Conservation (phyloP, 2,797 vertebrate species). For the Diplodus sargus region DNA sequence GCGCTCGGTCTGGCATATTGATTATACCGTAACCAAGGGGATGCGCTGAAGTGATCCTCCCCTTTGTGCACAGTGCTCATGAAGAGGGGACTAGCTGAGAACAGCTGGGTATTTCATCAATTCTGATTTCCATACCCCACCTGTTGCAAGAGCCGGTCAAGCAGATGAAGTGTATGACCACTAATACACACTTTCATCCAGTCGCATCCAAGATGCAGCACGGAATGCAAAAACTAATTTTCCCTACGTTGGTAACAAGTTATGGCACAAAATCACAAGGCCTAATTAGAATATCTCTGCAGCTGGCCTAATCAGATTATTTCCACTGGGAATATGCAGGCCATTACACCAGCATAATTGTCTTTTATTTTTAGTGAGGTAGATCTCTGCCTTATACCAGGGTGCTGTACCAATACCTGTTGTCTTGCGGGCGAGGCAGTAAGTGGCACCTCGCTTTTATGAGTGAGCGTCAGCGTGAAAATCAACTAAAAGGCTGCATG, state of each 20-base stretch:
- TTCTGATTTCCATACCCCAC: neutral
- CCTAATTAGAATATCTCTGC: conserved; percentile 82
- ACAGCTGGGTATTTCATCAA: conserved; percentile 1
- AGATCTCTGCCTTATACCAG: conserved; percentile 74
- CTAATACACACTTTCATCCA: neutral
- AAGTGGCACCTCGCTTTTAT: conserved; percentile 9
- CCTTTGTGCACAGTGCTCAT: conserved; percentile 13
- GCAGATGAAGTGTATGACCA: neutral
- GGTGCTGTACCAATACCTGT: conserved; percentile 50
- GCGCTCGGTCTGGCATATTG: conserved; percentile 39
- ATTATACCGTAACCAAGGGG: conserved; percentile 69
- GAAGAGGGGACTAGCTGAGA: conserved; percentile 11
- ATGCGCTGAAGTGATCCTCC: conserved; percentile 48
- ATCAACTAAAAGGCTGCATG: neutral
- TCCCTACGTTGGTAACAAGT: conserved; percentile 51
- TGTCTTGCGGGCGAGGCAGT: conserved; percentile 39
- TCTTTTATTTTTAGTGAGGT: conserved; percentile 88
- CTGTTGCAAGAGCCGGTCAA: neutral
- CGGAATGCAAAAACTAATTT: conserved; percentile 37
- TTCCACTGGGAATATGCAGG: conserved; percentile 80
- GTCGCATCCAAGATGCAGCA: conserved; percentile 11
- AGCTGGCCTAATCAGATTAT: conserved; percentile 82
- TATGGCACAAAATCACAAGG: conserved; percentile 57
- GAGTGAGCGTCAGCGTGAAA: neutral
- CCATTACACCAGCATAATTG: conserved; percentile 85